Conservation (phyloP, 2,888 invertebrate species). For the Tinea semifulvella region DNA sequence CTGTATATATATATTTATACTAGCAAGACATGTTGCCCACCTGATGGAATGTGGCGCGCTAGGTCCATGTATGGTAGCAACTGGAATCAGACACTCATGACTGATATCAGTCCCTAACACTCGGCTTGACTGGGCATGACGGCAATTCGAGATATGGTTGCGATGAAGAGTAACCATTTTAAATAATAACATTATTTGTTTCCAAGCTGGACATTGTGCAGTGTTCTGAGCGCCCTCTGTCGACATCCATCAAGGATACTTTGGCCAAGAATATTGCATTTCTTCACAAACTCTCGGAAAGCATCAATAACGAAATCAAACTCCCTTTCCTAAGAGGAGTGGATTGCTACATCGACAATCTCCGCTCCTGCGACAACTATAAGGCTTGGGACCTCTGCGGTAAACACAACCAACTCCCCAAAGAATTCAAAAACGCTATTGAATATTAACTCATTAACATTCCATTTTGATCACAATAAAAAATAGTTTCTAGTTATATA, state of each 20-base stretch:
- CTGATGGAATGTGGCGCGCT: too few species aligned
- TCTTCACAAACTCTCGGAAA: constrained; percentile 51
- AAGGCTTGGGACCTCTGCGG: constrained; percentile 58
- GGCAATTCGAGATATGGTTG: too few species aligned
- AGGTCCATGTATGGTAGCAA: too few species aligned
- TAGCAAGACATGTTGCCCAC: too few species aligned
- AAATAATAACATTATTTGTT: constrained; percentile 20
- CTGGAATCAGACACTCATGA: too few species aligned
- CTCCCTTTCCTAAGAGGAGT: constrained; percentile 54
- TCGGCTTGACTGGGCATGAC: too few species aligned
- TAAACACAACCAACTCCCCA: constrained; percentile 49
- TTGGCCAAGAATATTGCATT: constrained; percentile 54
- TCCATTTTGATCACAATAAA: constrained; percentile 11
- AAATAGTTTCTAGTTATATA: constrained; percentile 13
- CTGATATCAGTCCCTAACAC: too few species aligned
- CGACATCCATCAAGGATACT: constrained; percentile 44
- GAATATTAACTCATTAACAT: constrained; percentile 38
- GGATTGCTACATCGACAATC: constrained; percentile 49
- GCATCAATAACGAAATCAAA: constrained; percentile 52
- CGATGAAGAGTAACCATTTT: background rate
- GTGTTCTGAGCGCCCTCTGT: constrained; percentile 51
- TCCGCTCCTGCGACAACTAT: constrained; percentile 52
- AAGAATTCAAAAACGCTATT: constrained; percentile 55
- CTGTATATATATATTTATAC: too few species aligned
- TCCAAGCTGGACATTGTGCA: constrained; percentile 55